These are phyloP conservation scores for Drosophila longiperda DNA, from an alignment of 2,888 invertebrate species.

Conservation along the genomic window DNA sequence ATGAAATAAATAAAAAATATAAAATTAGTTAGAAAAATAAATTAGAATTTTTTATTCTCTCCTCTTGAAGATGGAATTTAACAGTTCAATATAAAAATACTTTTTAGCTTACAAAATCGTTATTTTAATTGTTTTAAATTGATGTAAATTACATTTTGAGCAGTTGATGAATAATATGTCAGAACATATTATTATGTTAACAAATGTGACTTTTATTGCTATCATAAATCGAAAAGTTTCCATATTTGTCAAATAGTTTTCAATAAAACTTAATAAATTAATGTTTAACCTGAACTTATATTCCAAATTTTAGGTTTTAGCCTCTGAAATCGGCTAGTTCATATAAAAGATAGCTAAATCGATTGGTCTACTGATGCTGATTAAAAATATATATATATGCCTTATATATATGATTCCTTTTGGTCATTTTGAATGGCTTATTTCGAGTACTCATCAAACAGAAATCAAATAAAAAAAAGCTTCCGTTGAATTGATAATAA, in stretches of 20 bases:
- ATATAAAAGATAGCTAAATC: neutral
- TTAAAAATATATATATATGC: neutral
- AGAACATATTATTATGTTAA: neutral
- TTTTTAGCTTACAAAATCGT: neutral
- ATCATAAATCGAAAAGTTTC: neutral
- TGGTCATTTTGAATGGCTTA: too few species aligned
- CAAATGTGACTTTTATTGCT: neutral
- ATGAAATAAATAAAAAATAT: too few species aligned
- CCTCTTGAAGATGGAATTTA: neutral
- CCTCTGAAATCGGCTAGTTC: neutral
- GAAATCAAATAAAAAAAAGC: too few species aligned
- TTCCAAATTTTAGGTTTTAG: neutral
- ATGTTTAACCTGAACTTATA: fast-evolving
- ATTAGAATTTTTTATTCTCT: neutral
- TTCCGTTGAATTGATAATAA: neutral
- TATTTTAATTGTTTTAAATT: too few species aligned
- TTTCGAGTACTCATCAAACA: too few species aligned
- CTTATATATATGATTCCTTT: too few species aligned
- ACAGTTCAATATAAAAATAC: neutral
- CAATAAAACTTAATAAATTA: neutral
- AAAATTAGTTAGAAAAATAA: too few species aligned
- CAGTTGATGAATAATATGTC: neutral
- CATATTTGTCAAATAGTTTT: neutral
- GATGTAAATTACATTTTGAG: fast-evolving
- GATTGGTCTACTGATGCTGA: neutral